These are phyloP conservation scores for Trachelus stipa DNA, from an alignment of 2,888 invertebrate species.

Conservation along the genomic window DNA sequence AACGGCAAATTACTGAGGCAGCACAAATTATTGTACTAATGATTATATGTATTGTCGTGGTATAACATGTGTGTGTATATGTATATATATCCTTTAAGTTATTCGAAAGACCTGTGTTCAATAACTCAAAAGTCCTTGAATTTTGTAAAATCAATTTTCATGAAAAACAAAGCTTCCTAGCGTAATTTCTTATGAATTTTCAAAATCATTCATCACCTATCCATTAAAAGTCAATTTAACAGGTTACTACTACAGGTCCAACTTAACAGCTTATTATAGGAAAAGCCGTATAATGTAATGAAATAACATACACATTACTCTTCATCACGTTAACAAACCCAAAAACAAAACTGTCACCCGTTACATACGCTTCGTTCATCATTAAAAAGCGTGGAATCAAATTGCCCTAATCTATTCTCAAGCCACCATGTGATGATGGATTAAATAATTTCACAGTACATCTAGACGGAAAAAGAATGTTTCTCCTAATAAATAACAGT, in stretches of 20 bases:
- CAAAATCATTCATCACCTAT: not conserved
- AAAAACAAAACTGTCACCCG: not conserved
- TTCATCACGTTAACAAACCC: not conserved
- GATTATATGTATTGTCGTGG: too few relatives aligned
- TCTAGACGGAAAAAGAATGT: not conserved
- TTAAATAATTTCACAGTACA: not conserved
- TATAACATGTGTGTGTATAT: too few relatives aligned
- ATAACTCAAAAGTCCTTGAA: too few relatives aligned
- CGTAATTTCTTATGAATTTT: not conserved
- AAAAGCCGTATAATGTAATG: not conserved
- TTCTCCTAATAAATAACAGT: not conserved
- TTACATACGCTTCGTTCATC: not conserved
- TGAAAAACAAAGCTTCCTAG: too few relatives aligned
- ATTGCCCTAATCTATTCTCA: slow-evolving; percentile 3
- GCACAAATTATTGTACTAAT: too few relatives aligned
- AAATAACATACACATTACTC: not conserved
- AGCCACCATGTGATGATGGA: not conserved
- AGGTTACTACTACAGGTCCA: too few relatives aligned
- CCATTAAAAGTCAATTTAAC: too few relatives aligned
- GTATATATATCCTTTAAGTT: too few relatives aligned
- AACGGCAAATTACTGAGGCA: too few relatives aligned
- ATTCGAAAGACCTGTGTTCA: too few relatives aligned
- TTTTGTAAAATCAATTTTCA: too few relatives aligned
- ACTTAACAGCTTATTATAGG: not conserved
- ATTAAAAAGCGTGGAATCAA: not conserved